phyloP scores from a whole-genome alignment of 2,888 invertebrate species.

The Pseudanteris insignis region DNA sequence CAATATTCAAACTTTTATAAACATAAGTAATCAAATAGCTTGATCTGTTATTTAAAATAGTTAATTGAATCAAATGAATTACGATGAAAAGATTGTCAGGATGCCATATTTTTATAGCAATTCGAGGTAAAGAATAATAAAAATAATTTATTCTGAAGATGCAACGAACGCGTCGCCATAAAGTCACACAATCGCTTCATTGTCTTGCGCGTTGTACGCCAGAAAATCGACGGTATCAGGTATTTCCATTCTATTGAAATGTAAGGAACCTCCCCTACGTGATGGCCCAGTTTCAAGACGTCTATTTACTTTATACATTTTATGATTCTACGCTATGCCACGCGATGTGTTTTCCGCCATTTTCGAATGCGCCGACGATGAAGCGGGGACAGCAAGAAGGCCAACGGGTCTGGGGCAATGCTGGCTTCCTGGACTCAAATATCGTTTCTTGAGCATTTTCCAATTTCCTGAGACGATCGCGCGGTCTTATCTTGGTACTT shows the following conservation, averaged over 20 bases:
- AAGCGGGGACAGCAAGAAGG: background rate
- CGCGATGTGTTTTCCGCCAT: conserved; percentile 38
- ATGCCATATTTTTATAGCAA: no score
- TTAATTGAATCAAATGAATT: no score
- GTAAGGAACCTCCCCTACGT: conserved; percentile 26
- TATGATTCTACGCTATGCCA: conserved; percentile 31
- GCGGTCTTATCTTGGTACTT: conserved; percentile 37
- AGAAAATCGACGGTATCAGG: conserved; percentile 19
- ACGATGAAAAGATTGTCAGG: no score
- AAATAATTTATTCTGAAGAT: conserved; percentile 11
- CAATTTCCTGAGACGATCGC: conserved; percentile 44
- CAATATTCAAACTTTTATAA: background rate
- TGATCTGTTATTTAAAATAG: no score
- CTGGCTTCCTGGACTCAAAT: conserved; percentile 34
- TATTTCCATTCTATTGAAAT: conserved; percentile 36
- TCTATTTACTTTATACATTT: conserved; percentile 38
- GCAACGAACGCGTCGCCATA: conserved; percentile 9
- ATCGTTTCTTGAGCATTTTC: conserved; percentile 45
- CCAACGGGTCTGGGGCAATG: conserved; percentile 4
- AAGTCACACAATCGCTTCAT: conserved; percentile 22
- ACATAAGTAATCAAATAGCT: no score
- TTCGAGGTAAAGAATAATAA: conserved; percentile 3
- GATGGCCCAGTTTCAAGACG: conserved; percentile 36
- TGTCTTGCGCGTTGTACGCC: conserved; percentile 16
- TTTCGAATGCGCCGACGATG: no score